A percentile compares a stretch with the other conserved stretches of the same genome.
phyloP scores from a whole-genome alignment of 2,113 vertebrate genomes.

The Lepus americanus region DNA sequence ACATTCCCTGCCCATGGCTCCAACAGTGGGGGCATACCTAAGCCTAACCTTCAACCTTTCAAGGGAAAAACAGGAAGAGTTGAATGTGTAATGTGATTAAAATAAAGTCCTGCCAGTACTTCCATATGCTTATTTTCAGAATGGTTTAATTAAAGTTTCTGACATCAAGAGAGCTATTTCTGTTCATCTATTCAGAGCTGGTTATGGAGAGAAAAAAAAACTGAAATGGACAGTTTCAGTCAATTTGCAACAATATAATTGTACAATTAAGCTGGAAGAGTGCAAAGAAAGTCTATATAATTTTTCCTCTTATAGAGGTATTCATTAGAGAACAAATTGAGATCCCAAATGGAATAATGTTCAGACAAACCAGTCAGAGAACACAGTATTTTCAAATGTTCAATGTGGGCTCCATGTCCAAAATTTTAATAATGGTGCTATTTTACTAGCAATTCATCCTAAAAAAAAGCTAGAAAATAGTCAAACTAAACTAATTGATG shows the following conservation, averaged over 20 bases:
- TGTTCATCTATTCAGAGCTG: slow-evolving; percentile 76
- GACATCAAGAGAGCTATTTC: slow-evolving; percentile 80
- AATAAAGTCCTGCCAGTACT: slow-evolving; percentile 55
- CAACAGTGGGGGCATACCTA: not conserved
- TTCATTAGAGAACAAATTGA: slow-evolving; percentile 64
- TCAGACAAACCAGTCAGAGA: slow-evolving; percentile 61
- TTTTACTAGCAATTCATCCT: slow-evolving; percentile 62
- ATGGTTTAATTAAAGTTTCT: slow-evolving; percentile 83
- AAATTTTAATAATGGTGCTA: slow-evolving; percentile 51
- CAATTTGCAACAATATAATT: slow-evolving; percentile 77
- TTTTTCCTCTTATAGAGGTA: slow-evolving; percentile 60
- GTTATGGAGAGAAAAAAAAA: slow-evolving; percentile 55
- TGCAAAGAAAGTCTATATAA: slow-evolving; percentile 73
- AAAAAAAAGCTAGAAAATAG: slow-evolving; percentile 61
- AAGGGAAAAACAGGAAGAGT: slow-evolving; percentile 43
- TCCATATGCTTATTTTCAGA: slow-evolving; percentile 79
- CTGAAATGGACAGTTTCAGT: slow-evolving; percentile 63
- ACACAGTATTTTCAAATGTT: slow-evolving; percentile 45
- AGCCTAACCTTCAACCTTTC: not conserved
- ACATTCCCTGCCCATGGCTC: not conserved
- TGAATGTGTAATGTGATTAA: slow-evolving; percentile 74
- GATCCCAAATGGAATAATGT: slow-evolving; percentile 46
- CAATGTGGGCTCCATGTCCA: not conserved
- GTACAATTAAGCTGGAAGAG: slow-evolving; percentile 67
- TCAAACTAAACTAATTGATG: slow-evolving; percentile 21